Conservation (phyloP, 2,797 vertebrate species). For the Cuniculus paca region DNA sequence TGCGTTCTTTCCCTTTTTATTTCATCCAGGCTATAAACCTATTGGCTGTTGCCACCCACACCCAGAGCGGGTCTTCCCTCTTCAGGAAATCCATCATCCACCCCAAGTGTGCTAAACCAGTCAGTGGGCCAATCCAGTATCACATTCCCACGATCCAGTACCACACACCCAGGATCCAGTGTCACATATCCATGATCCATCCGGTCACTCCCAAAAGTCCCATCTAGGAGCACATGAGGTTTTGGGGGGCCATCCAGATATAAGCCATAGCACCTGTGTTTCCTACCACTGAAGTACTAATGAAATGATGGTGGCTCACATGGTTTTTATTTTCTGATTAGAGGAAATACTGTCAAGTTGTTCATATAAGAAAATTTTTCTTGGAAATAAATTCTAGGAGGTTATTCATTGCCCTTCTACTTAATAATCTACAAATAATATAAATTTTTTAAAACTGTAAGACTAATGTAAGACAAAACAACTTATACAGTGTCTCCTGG, state of each 20-base stretch:
- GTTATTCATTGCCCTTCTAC: neutral
- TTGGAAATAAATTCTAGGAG: neutral
- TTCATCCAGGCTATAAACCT: neutral
- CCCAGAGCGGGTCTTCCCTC: neutral
- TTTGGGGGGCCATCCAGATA: neutral
- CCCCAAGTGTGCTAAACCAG: neutral
- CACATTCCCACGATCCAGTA: too few relatives aligned
- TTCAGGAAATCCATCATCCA: neutral
- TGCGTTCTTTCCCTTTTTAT: neutral
- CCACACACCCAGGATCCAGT: neutral
- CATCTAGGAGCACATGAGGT: neutral
- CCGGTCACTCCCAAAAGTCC: neutral
- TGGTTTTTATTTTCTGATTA: neutral
- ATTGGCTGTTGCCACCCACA: neutral
- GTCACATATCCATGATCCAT: neutral
- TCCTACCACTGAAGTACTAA: neutral
- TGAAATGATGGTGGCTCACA: neutral
- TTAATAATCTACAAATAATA: neutral
- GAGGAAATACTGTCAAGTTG: neutral
- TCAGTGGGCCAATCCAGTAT: neutral
- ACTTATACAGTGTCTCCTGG: too few relatives aligned
- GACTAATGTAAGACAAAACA: neutral
- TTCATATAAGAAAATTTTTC: constrained; percentile 19
- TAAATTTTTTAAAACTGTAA: neutral
- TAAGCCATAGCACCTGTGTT: neutral